These are phyloP conservation scores for Muscicapa adusta DNA, from an alignment of 2,113 vertebrate species.

Conservation along the genomic window DNA sequence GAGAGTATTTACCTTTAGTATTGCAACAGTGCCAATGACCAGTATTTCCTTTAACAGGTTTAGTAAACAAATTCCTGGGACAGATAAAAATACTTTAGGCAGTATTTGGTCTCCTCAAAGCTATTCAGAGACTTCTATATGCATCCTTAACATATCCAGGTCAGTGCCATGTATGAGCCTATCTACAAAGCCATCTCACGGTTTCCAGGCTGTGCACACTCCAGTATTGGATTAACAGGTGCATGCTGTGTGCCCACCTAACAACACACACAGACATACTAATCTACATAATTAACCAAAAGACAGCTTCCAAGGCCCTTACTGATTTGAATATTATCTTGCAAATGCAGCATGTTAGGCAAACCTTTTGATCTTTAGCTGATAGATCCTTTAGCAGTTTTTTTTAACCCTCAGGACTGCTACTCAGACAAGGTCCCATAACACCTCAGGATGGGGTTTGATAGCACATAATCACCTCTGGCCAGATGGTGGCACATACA, in stretches of 20 bases:
- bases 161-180: neutral
- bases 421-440: neutral
- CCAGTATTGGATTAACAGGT: neutral
- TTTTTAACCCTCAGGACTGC: neutral
- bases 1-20: neutral
- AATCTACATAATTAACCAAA: neutral
- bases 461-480: neutral
- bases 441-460: neutral
- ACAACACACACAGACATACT: neutral
- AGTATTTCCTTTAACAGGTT: neutral
- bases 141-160: neutral
- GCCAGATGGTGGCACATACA: neutral
- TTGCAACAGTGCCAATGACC: neutral
- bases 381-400: neutral
- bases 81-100: neutral
- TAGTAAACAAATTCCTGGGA: neutral
- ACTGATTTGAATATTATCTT: neutral
- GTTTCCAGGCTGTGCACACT: neutral
- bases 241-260: neutral
- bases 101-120: neutral
- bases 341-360: neutral
- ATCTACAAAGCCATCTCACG: neutral
- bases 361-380: neutral
- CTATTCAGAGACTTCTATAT: neutral
- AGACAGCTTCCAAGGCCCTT: neutral